phyloP scores from a whole-genome alignment of 2,888 invertebrate species.

The Anorthoa munda region DNA sequence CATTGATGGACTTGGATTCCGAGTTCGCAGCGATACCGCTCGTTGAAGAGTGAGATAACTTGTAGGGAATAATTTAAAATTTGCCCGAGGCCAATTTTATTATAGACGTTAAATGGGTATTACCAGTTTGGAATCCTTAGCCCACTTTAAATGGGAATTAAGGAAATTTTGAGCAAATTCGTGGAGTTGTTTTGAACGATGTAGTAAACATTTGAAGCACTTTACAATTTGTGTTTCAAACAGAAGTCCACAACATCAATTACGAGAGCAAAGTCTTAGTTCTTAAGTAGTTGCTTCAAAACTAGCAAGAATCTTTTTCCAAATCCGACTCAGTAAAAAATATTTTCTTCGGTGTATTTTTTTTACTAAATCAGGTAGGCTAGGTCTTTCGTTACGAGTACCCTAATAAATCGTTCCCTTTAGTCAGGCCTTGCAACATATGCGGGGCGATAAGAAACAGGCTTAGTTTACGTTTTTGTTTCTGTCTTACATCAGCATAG shows the following conservation, averaged over 20 bases:
- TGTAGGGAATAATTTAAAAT: slow-evolving; percentile 67
- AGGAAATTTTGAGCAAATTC: slow-evolving; percentile 51
- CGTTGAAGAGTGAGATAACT: slow-evolving; percentile 59
- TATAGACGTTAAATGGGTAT: slow-evolving; percentile 64
- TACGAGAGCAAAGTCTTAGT: not conserved
- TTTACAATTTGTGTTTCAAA: slow-evolving; percentile 20
- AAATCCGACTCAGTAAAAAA: slow-evolving; percentile 12
- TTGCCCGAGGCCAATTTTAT: slow-evolving; percentile 66
- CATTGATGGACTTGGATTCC: slow-evolving; percentile 44
- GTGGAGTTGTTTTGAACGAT: slow-evolving; percentile 42
- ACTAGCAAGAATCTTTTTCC: not conserved
- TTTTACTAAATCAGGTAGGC: slow-evolving; percentile 34
- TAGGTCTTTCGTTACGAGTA: slow-evolving; percentile 38
- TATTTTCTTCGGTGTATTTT: slow-evolving; percentile 25
- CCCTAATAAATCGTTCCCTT: slow-evolving; percentile 56
- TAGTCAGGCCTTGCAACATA: slow-evolving; percentile 41
- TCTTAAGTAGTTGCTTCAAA: slow-evolving; percentile 9
- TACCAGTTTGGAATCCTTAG: slow-evolving; percentile 64
- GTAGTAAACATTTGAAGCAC: slow-evolving; percentile 51
- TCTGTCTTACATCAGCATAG: slow-evolving; percentile 18
- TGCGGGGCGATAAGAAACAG: slow-evolving; percentile 50
- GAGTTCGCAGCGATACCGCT: slow-evolving; percentile 53
- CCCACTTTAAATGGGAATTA: slow-evolving; percentile 58
- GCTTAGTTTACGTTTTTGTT: slow-evolving; percentile 44
- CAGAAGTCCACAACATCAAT: not conserved